phyloP scores from a whole-genome alignment of 2,113 vertebrate species.

The Corydoras sp. region DNA sequence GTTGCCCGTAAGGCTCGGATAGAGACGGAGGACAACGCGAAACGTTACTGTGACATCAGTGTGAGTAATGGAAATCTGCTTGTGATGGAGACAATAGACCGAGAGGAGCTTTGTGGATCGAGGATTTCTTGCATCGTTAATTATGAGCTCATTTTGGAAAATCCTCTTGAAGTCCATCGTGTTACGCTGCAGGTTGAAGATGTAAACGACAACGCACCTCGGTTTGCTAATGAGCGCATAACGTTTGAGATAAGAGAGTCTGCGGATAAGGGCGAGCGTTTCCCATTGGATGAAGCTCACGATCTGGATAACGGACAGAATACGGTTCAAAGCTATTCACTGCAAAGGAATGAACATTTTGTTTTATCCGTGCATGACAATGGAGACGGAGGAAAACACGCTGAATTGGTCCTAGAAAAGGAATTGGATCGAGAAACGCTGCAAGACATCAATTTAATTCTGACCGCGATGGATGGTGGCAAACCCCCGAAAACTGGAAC shows the following conservation, averaged over 20 bases:
- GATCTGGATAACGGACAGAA: slow-evolving; percentile 60
- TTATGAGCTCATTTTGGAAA: slow-evolving; percentile 39
- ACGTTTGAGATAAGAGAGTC: slow-evolving; percentile 59
- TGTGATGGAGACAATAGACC: slow-evolving; percentile 51
- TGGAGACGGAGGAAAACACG: slow-evolving; percentile 23
- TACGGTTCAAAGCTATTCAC: slow-evolving; percentile 42
- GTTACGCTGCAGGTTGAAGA: slow-evolving; percentile 38
- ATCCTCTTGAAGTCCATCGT: slow-evolving; percentile 17
- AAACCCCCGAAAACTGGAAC: slow-evolving; percentile 44
- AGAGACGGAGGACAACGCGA: slow-evolving; percentile 26
- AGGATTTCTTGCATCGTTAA: slow-evolving; percentile 11
- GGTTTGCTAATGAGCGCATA: slow-evolving; percentile 47
- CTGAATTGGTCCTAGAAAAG: slow-evolving; percentile 40
- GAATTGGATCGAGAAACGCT: slow-evolving; percentile 43
- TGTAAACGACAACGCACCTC: slow-evolving; percentile 54
- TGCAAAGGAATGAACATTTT: slow-evolving; percentile 40
- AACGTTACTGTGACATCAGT: slow-evolving; percentile 41
- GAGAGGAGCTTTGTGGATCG: slow-evolving; percentile 55
- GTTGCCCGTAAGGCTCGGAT: slow-evolving; percentile 20
- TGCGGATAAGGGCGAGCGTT: slow-evolving; percentile 50
- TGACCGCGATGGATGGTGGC: slow-evolving; percentile 59
- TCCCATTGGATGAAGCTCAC: slow-evolving; percentile 46
- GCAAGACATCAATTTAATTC: slow-evolving; percentile 37
- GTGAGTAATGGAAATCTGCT: slow-evolving; percentile 48
- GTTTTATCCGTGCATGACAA: slow-evolving; percentile 25